Conservation (phyloP, 2,888 invertebrate species). For the Cartodere bifasciata region DNA sequence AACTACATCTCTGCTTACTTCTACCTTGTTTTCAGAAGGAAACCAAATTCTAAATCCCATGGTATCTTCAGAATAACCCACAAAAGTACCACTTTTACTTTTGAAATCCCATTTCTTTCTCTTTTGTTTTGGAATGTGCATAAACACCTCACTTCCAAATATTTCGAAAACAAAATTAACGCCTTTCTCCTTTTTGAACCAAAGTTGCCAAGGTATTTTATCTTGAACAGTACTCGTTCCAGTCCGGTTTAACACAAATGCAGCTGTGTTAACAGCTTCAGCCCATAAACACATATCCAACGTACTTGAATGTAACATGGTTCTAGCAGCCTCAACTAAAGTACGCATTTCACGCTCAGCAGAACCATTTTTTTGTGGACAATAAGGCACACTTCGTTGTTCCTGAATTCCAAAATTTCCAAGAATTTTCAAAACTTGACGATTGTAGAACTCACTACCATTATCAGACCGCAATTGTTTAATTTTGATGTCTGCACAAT, state of each 20-base stretch:
- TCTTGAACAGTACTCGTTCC: conserved; percentile 12
- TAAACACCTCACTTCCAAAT: conserved; percentile 27
- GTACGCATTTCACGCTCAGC: conserved; percentile 27
- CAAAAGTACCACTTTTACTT: conserved; percentile 21
- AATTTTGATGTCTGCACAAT: conserved; percentile 19
- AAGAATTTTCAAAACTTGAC: conserved; percentile 16
- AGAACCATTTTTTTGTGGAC: conserved; percentile 28
- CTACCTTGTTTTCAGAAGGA: conserved; percentile 13
- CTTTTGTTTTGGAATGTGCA: conserved; percentile 27
- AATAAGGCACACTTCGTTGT: conserved; percentile 22
- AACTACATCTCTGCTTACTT: conserved; percentile 14
- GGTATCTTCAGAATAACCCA: conserved; percentile 25
- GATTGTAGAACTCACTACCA: conserved; percentile 22
- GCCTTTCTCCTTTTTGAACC: conserved; percentile 23
- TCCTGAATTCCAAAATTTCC: conserved; percentile 19
- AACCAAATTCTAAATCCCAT: conserved; percentile 16
- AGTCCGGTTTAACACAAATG: conserved; percentile 15
- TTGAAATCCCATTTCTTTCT: conserved; percentile 25
- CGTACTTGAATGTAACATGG: conserved; percentile 18
- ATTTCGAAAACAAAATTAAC: conserved; percentile 27
- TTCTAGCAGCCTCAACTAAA: conserved; percentile 24
- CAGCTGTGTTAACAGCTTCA: conserved; percentile 22
- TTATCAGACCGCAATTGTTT: conserved; percentile 20
- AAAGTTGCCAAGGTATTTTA: conserved; percentile 26
- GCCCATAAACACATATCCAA: conserved; percentile 22